A percentile compares a stretch with the other conserved stretches of the same genome.
Conservation (phyloP, 2,888 invertebrate genomes). For the Drosophila subsilvestris region DNA sequence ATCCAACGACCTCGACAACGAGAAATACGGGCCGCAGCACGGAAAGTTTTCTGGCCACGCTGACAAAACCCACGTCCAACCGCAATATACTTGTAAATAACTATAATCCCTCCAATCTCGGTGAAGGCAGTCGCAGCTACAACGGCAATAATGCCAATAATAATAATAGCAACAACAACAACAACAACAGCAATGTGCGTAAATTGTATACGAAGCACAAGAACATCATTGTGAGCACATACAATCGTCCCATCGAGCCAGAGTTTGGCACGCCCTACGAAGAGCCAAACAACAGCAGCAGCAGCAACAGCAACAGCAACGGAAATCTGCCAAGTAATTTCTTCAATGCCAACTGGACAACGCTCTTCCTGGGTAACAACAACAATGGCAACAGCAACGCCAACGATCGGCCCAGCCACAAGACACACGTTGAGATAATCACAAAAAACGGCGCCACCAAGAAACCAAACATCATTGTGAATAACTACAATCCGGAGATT, state of each 20-base stretch:
- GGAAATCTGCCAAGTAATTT: slow-evolving; percentile 79
- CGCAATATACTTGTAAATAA: slow-evolving; percentile 84
- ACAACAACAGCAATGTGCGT: slow-evolving; percentile 67
- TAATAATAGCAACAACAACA: slow-evolving; percentile 58
- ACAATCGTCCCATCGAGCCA: slow-evolving; percentile 75
- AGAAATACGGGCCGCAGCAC: slow-evolving; percentile 61
- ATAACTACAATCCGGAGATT: slow-evolving; percentile 85
- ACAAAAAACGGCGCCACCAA: slow-evolving; percentile 88
- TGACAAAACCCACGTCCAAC: slow-evolving; percentile 77
- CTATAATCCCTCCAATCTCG: slow-evolving; percentile 82
- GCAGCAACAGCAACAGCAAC: slow-evolving; percentile 58
- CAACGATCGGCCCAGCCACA: slow-evolving; percentile 86
- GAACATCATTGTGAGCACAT: slow-evolving; percentile 83
- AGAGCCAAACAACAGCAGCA: slow-evolving; percentile 59
- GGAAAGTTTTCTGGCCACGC: slow-evolving; percentile 61
- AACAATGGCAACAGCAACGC: slow-evolving; percentile 55
- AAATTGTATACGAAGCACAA: slow-evolving; percentile 83
- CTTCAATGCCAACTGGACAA: slow-evolving; percentile 82
- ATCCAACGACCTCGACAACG: slow-evolving; percentile 50
- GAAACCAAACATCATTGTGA: slow-evolving; percentile 87
- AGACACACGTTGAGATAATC: slow-evolving; percentile 88
- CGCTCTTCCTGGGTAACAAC: slow-evolving; percentile 65
- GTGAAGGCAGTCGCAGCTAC: slow-evolving; percentile 68
- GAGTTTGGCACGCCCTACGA: slow-evolving; percentile 73
- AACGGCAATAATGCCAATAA: slow-evolving; percentile 57